These are phyloP conservation scores for Xestia rhomboidea DNA, from an alignment of 2,888 invertebrate species.

Conservation along the genomic window DNA sequence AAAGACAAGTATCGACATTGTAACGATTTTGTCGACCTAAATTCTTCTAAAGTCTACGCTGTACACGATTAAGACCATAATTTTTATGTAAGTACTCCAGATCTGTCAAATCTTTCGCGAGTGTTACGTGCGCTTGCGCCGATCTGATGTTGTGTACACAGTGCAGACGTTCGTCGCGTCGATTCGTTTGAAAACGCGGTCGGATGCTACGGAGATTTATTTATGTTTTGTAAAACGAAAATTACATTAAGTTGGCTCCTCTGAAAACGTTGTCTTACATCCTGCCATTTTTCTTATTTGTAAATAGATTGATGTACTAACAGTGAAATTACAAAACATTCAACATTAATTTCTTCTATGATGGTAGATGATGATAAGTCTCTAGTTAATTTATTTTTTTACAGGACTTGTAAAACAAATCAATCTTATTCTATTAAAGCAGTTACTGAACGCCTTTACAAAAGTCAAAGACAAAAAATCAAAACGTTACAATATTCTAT, in stretches of 20 bases:
- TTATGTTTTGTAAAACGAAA: constrained; percentile 26
- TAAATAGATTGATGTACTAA: neutral
- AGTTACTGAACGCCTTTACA: neutral
- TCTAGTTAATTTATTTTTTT: neutral
- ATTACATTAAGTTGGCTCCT: neutral
- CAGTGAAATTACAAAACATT: neutral
- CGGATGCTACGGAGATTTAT: constrained; percentile 28
- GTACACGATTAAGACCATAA: constrained; percentile 43
- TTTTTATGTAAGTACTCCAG: constrained; percentile 59
- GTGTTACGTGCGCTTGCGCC: constrained; percentile 18
- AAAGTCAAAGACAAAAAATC: neutral
- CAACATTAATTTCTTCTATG: neutral
- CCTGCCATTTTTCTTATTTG: neutral
- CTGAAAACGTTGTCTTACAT: constrained; percentile 2
- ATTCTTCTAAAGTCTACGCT: constrained; percentile 40
- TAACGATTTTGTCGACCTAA: constrained; percentile 45
- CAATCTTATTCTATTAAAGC: neutral
- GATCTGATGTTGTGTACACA: constrained; percentile 21
- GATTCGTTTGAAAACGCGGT: constrained; percentile 30
- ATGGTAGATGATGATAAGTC: neutral
- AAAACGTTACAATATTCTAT: constrained; percentile 18
- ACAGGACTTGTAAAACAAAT: constrained; percentile 5
- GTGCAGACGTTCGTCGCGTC: constrained; percentile 10
- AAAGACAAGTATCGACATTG: constrained; percentile 16
- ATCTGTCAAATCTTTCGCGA: constrained; percentile 53